phyloP scores from a whole-genome alignment of 2,888 invertebrate species.

The Hypomecis punctinalis region DNA sequence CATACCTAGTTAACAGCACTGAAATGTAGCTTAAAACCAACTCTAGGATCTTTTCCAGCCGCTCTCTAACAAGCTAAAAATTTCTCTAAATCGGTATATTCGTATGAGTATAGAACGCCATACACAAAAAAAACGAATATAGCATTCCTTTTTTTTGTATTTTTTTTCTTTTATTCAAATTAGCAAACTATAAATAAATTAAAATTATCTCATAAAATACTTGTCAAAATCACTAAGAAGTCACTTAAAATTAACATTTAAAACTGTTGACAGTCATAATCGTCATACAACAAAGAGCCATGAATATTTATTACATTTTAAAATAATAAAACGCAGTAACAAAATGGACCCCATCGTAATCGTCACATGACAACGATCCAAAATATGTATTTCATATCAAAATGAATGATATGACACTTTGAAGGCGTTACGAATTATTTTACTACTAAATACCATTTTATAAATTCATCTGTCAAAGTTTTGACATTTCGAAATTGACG shows the following conservation, averaged over 20 bases:
- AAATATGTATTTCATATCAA: constrained; percentile 81
- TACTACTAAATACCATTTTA: constrained; percentile 46
- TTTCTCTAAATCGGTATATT: too few species aligned
- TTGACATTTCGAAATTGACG: constrained; percentile 28
- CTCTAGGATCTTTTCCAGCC: too few species aligned
- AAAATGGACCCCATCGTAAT: constrained; percentile 65
- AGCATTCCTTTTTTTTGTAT: too few species aligned
- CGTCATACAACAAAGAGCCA: constrained; percentile 38
- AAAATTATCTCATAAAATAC: too few species aligned
- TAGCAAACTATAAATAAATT: too few species aligned
- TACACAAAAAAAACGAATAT: too few species aligned
- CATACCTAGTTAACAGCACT: too few species aligned
- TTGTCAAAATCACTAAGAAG: background rate
- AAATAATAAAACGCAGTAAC: constrained; percentile 54
- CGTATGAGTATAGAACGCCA: too few species aligned
- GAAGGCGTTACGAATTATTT: constrained; percentile 83
- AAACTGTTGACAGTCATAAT: constrained; percentile 27
- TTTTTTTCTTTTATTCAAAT: too few species aligned
- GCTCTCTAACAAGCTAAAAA: too few species aligned
- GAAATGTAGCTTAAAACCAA: too few species aligned
- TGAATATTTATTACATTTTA: constrained; percentile 56
- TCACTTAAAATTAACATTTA: constrained; percentile 15
- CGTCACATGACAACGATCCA: constrained; percentile 63
- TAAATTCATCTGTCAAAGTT: background rate
- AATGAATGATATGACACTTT: constrained; percentile 83